Evolutionary conservation across 2,888 invertebrate species (phyloP), one percentile per base, ranked within the genome.

Genomic region (Cordilura impudica): DNA sequence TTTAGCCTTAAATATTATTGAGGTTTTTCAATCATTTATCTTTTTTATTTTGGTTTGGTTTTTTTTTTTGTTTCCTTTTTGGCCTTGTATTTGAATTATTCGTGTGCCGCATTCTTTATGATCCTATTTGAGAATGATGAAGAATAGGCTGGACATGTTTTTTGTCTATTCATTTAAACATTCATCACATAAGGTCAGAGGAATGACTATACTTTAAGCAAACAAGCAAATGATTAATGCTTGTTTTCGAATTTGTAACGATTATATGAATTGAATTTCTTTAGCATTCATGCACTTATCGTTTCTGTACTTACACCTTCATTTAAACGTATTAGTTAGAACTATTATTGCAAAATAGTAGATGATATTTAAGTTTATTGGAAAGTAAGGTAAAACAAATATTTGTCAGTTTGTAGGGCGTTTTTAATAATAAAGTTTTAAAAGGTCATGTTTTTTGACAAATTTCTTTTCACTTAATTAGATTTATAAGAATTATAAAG

Each of bases 11-110:
- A 61, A 71, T 79, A 67, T 49, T 67, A 63, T 71, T 51, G 35
- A 75, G 51, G 74, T 47, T 35, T 74, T 67, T 71, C 45, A 58
- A 65, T 67, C 66, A 75, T 79, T 75, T 71, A 71, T 79, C 71
- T 74, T 74, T 26, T 43, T 53, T 54, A 43, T 58, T 45, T 72
- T 19, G 45, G 18, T 61, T 18, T 45, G 16, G n/a, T 14, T 47
- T 31, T 53, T 35, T 21, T 21, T 29, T 8, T 43, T n/a, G 3
- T 61, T 16, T 8, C n/a, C 43, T 31, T 54, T 65, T 35, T 49
- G 35, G 23, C 16, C 21, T 12, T 60, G 58, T 35, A 49, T 60
- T 53, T 78, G 78, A 56, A 56, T 73, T 78, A 65, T 73, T 73
- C 70, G 65, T 35, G 45, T 63, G 61, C 35, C 75, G 10, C 69